A percentile compares a stretch with the other conserved stretches of the same genome.
Conservation (phyloP, 2,113 vertebrate genomes). For the Oxygymnocypris stewartii region DNA sequence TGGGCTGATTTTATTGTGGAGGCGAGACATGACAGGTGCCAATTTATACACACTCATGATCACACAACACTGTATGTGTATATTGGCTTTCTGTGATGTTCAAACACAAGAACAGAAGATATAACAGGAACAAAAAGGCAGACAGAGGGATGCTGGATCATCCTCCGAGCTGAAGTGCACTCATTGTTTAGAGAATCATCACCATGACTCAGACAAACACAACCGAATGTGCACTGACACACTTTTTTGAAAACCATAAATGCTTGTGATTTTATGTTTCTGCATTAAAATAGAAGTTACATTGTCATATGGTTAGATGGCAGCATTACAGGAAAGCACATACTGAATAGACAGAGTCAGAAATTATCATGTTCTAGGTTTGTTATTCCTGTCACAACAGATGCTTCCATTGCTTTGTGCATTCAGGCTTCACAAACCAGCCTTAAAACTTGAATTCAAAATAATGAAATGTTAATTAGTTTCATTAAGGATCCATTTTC, state of each 20-base stretch:
- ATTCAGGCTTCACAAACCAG: neutral
- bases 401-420: neutral
- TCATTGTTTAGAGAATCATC: slow-evolving; percentile 51
- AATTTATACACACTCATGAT: slow-evolving; percentile 45
- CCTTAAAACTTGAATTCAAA: neutral
- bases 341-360: slow-evolving; percentile 1
- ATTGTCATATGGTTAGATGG: slow-evolving; percentile 26
- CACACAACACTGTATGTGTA: slow-evolving; percentile 29
- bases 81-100: slow-evolving; percentile 50
- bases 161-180: slow-evolving; percentile 28
- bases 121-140: slow-evolving; percentile 40
- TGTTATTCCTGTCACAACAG: neutral
- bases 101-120: slow-evolving; percentile 21
- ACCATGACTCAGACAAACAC: slow-evolving; percentile 16
- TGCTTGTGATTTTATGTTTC: slow-evolving; percentile 27
- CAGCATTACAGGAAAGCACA: slow-evolving; percentile 30
- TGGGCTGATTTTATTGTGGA: slow-evolving; percentile 74
- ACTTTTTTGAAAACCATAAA: slow-evolving; percentile 49
- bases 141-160: slow-evolving; percentile 46
- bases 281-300: slow-evolving; percentile 45
- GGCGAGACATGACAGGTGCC: slow-evolving; percentile 70
- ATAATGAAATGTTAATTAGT: neutral
- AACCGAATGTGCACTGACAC: slow-evolving; percentile 51
- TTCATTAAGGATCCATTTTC: neutral
- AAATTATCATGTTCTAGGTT: neutral